A percentile compares a stretch with the other conserved stretches of the same genome.
Evolutionary conservation across 2,113 vertebrate species (phyloP).

Genomic region (Macquaria australasica): DNA sequence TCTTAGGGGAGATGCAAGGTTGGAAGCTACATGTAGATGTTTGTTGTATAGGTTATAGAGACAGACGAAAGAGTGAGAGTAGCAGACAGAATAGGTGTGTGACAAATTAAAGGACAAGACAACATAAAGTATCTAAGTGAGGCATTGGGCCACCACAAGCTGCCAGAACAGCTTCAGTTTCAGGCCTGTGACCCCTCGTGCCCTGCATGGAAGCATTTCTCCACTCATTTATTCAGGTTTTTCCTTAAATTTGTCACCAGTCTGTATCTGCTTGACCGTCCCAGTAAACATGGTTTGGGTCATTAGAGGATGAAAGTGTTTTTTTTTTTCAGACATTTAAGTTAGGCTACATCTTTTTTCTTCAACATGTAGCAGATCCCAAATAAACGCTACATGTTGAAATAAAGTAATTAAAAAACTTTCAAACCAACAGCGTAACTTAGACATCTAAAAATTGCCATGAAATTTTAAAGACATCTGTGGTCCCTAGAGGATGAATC

Average conservation of each 20-base stretch:
- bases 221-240: neutral
- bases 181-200: neutral
- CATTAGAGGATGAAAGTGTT: too few relatives aligned
- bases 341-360: too few relatives aligned
- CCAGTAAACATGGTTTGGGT: too few relatives aligned
- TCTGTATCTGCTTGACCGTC: neutral
- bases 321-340: neutral
- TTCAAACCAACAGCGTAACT: too few relatives aligned
- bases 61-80: neutral
- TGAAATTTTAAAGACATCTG: too few relatives aligned
- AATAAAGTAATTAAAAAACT: too few relatives aligned
- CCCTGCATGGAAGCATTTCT: neutral
- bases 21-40: conserved; percentile 28
- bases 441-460: too few relatives aligned
- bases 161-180: neutral
- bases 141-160: neutral
- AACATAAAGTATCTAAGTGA: neutral
- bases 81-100: neutral
- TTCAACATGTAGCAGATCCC: too few relatives aligned
- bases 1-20: conserved; percentile 73
- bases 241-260: neutral
- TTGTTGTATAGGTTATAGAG: neutral
- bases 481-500: too few relatives aligned
- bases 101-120: neutral
- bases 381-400: too few relatives aligned